Conservation (phyloP, 2,797 vertebrate genomes). For the Clarias platycephalus region DNA sequence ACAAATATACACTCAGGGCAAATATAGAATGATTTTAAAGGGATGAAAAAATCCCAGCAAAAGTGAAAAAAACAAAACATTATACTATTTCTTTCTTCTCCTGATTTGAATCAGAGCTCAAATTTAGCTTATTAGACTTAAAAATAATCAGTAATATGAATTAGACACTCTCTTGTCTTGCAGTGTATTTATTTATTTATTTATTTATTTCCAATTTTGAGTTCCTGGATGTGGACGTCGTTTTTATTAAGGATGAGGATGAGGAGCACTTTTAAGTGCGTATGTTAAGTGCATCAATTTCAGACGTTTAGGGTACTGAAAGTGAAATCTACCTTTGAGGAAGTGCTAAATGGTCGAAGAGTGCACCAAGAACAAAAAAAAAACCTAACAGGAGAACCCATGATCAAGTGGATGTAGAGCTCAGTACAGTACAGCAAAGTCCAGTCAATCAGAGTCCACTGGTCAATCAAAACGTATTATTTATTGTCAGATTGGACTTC, state of each 20-base stretch:
- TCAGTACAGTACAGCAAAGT: neutral
- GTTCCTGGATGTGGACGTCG: constrained; percentile 37
- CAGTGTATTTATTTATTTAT: constrained; percentile 40
- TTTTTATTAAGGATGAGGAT: neutral
- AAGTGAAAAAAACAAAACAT: neutral
- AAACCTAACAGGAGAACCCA: neutral
- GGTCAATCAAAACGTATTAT: neutral
- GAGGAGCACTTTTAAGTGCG: constrained; percentile 62
- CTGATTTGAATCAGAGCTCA: constrained; percentile 52
- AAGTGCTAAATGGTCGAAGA: constrained; percentile 70
- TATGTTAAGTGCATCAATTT: constrained; percentile 72
- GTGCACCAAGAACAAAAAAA: constrained; percentile 19
- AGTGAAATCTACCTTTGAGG: constrained; percentile 55
- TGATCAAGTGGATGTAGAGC: neutral
- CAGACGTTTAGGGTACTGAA: constrained; percentile 62
- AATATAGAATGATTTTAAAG: constrained; percentile 53
- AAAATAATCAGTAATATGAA: constrained; percentile 62
- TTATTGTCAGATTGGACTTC: neutral
- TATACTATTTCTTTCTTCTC: constrained; percentile 51
- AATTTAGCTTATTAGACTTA: constrained; percentile 71
- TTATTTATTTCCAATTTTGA: constrained; percentile 17
- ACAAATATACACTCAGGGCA: constrained; percentile 72
- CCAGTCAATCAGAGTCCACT: neutral
- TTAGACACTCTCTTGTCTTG: constrained; percentile 57
- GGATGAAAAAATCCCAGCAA: neutral